Base-by-base conservation (phyloP, 1,140 invertebrate species). In the Vollenhovia emeryi region DNA sequence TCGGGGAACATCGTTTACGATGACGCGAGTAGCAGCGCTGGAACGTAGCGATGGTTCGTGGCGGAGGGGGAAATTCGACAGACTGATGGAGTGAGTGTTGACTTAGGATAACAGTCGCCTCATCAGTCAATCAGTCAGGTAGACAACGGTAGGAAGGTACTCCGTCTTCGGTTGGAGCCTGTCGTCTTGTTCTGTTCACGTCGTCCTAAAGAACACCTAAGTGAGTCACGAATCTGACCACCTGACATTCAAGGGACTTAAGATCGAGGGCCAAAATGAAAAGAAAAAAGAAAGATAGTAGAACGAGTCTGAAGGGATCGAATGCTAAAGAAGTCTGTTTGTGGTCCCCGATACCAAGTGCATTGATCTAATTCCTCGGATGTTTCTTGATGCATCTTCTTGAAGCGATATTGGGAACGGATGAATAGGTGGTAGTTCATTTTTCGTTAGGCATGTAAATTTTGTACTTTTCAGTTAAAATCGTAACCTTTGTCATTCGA, bases 91-190 rank as follows among this genome's bases (percentile, higher is more conserved):
- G 93, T 93, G 92, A 94, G 94, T 94, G 94, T 95, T 95, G 94
- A 95, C 94, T 95, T 95, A 93, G 94, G 94, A 95, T 94, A 94
- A 94, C 93, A 94, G 94, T 94, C 92, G 92, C 88, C 92, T 94
- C 94, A 95, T 95, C 94, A 92, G 94, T 95, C 94, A 95, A 95
- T 94, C 94, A 93, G 93, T 93, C 94, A 94, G 94, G 93, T 94
- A 94, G 92, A 90, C 91, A 90, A 89, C 89, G 86, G 88, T 83
- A 86, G 87, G 87, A 92, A 91, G 91, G 91, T 92, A 88, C 93
- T 94, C 89, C 89, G 91, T 94, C 93, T 94, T 94, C 89, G 87
- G 85, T 84, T 87, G 85, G 69, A 84, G 84, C 79, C 89, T 92
- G 90, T 92, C 92, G 86, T 91, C 87, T 91, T 86, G 85, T 86